Conservation (phyloP, 2,797 vertebrate species). For the Enteromius thamalakanensis region DNA sequence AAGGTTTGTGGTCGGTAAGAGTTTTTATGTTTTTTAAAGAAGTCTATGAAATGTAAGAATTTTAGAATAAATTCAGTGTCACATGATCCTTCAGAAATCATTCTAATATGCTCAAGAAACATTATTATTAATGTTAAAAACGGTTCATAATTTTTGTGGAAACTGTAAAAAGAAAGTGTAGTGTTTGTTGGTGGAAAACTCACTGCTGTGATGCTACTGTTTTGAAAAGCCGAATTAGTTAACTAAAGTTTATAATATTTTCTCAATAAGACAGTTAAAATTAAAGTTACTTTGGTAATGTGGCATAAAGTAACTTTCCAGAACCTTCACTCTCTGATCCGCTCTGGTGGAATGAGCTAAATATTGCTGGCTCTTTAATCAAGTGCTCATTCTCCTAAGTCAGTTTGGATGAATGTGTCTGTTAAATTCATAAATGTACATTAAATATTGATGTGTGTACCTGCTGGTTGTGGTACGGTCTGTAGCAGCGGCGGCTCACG, state of each 20-base stretch:
- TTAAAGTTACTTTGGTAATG: background rate
- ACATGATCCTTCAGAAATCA: background rate
- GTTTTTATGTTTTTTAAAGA: background rate
- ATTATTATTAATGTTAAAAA: background rate
- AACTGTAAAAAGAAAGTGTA: too few relatives aligned
- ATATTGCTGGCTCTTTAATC: background rate
- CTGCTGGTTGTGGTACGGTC: constrained; percentile 74
- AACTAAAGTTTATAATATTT: background rate
- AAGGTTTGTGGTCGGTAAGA: background rate
- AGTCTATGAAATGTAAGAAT: background rate
- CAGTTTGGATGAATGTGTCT: background rate
- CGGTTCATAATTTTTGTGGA: background rate
- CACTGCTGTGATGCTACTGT: background rate
- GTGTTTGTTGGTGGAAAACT: background rate
- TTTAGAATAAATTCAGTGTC: background rate
- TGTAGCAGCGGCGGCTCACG: constrained; percentile 79
- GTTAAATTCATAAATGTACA: background rate
- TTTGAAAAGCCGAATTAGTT: background rate
- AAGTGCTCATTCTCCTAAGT: background rate
- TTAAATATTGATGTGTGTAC: constrained; percentile 15
- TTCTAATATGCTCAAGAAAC: background rate
- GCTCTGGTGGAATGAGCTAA: background rate
- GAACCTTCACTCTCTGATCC: background rate
- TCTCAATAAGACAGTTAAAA: background rate
- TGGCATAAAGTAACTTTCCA: background rate